A percentile compares a stretch with the other conserved stretches of the same genome.
Conservation (phyloP, 2,797 vertebrate genomes). For the Perodicticus potto region DNA sequence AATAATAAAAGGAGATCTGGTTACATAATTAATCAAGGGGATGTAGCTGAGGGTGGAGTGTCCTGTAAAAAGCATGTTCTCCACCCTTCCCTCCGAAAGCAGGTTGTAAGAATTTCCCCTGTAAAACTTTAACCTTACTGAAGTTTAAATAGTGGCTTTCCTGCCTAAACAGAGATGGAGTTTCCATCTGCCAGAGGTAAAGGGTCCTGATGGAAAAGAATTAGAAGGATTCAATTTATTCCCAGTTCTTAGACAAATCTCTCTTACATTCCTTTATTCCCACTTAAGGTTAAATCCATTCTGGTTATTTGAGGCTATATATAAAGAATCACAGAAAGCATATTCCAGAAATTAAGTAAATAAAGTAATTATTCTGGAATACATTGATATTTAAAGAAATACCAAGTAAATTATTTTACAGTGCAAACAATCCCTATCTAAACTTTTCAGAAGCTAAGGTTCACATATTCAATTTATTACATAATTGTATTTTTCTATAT, state of each 20-base stretch:
- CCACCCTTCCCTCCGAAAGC: conserved; percentile 64
- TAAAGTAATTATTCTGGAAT: conserved; percentile 21
- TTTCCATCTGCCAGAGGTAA: conserved; percentile 48
- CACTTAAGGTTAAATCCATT: conserved; percentile 2
- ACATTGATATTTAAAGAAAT: conserved; percentile 25
- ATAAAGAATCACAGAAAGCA: neutral
- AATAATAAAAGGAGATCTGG: conserved; percentile 42
- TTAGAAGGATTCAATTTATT: neutral
- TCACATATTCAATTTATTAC: conserved; percentile 1
- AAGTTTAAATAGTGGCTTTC: neutral
- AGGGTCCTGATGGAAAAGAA: neutral
- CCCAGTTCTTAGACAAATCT: neutral
- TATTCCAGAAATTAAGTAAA: conserved; percentile 5
- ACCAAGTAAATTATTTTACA: conserved; percentile 12
- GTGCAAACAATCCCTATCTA: neutral
- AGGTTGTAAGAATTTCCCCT: conserved; percentile 50
- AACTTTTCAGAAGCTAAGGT: neutral
- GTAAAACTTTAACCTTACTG: conserved; percentile 51
- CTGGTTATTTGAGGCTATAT: neutral
- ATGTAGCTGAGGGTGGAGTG: conserved; percentile 64
- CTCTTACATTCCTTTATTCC: neutral
- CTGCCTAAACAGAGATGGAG: conserved; percentile 24
- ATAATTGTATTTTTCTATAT: neutral
- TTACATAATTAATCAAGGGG: conserved; percentile 68
- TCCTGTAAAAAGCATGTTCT: conserved; percentile 11